phyloP scores from a whole-genome alignment of 30 jellyfish, hydroid and myxozoan species.

The Clytia hemisphaerica region DNA sequence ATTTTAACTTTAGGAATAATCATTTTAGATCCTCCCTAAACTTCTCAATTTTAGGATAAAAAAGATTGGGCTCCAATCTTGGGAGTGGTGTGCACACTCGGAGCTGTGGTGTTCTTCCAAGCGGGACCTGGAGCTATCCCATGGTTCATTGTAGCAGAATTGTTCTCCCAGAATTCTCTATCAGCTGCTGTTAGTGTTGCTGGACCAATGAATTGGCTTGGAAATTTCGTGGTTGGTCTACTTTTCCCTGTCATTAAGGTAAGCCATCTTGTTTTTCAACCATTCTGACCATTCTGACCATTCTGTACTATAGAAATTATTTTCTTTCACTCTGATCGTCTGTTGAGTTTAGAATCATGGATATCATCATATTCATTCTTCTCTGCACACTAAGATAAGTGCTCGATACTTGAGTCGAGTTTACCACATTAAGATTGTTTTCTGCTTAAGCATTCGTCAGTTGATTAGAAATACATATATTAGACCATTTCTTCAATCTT shows the following conservation, averaged over 20 bases:
- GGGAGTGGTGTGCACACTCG: slow-evolving; percentile 55
- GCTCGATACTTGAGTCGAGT: no score
- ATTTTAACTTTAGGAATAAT: no score
- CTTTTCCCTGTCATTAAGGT: slow-evolving; percentile 70
- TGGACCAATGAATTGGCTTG: slow-evolving; percentile 87
- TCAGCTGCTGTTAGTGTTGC: slow-evolving; percentile 93
- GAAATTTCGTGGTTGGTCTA: slow-evolving; percentile 64
- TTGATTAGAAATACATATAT: no score
- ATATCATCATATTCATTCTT: not conserved
- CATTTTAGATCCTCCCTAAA: no score
- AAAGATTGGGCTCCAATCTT: slow-evolving; percentile 49
- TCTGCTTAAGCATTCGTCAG: no score
- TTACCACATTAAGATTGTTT: no score
- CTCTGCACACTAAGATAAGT: not conserved
- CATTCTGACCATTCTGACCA: not conserved
- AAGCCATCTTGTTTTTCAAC: no score
- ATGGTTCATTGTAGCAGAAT: slow-evolving; percentile 93
- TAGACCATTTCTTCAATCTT: no score
- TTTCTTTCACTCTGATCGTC: not conserved
- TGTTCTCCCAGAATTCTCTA: slow-evolving; percentile 80
- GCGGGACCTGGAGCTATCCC: slow-evolving; percentile 98
- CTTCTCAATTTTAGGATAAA: slow-evolving; percentile 29
- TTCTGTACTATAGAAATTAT: not conserved
- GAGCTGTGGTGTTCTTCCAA: slow-evolving; percentile 62
- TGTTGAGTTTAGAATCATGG: no score